phyloP scores from a whole-genome alignment of 2,797 vertebrate genomes.

The Cryptoblepharus egeriae region DNA sequence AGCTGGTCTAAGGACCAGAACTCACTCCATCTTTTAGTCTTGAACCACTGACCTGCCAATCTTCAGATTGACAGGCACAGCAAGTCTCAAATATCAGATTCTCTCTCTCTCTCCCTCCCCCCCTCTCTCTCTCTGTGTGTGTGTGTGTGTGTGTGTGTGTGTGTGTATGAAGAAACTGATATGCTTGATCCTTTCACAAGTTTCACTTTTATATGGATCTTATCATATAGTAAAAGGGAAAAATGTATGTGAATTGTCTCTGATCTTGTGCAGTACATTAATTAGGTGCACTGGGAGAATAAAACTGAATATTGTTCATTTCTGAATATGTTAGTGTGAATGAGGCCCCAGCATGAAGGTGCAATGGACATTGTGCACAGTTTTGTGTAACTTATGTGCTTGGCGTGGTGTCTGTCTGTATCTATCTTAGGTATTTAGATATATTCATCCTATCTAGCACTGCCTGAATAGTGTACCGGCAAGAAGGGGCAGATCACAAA shows the following conservation, averaged over 20 bases:
- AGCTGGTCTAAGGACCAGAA: no score
- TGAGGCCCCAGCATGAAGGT: conserved; percentile 57
- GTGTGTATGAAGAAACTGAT: not conserved
- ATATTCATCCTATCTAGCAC: conserved; percentile 68
- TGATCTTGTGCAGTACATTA: not conserved
- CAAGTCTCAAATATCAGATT: not conserved
- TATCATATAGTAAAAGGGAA: conserved; percentile 42
- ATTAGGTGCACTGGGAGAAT: not conserved
- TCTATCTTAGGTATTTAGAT: conserved; percentile 74
- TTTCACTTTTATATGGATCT: not conserved
- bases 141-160: not conserved
- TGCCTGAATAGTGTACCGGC: conserved; percentile 68
- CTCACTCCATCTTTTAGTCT: no score
- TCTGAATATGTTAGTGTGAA: conserved; percentile 66
- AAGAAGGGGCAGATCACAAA: conserved; percentile 67
- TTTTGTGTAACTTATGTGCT: conserved; percentile 61
- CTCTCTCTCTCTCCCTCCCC: no score
- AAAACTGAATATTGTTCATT: conserved; percentile 55
- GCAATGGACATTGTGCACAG: conserved; percentile 59
- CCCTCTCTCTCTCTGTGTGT: not conserved
- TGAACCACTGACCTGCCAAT: no score
- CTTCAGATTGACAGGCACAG: not conserved
- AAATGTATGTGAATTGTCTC: conserved; percentile 9
- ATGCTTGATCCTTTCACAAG: not conserved
- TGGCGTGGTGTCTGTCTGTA: conserved; percentile 74